These are phyloP conservation scores for Tenualosa ilisha DNA, from an alignment of 2,797 vertebrate species.

Conservation along the genomic window DNA sequence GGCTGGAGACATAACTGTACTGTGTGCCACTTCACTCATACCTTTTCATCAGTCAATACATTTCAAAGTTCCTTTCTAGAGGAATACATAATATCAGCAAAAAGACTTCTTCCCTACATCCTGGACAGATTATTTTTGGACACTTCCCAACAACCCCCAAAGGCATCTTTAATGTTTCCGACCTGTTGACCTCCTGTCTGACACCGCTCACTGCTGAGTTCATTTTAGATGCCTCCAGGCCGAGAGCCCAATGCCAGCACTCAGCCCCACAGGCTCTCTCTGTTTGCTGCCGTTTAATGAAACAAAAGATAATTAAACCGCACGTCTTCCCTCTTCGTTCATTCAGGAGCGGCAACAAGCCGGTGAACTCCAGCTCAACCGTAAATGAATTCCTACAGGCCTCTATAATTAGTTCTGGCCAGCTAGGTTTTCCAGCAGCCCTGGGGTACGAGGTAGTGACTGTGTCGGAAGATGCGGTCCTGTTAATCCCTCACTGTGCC, in stretches of 20 bases:
- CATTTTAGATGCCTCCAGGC: not conserved
- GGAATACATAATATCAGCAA: not conserved
- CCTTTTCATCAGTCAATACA: not conserved
- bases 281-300: constrained; percentile 47
- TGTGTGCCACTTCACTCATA: not conserved
- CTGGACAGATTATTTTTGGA: not conserved
- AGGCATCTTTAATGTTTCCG: not conserved
- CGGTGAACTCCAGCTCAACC: constrained; percentile 33
- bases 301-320: constrained; percentile 51
- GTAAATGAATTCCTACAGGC: constrained; percentile 58
- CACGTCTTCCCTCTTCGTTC: not conserved
- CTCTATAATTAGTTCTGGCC: constrained; percentile 61
- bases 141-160: not conserved
- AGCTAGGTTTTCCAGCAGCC: constrained; percentile 49
- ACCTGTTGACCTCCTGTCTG: not conserved
- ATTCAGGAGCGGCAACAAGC: not conserved
- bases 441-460: constrained; percentile 52
- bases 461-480: constrained; percentile 53
- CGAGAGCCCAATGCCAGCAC: not conserved
- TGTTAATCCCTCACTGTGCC: constrained; percentile 30
- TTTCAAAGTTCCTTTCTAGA: not conserved
- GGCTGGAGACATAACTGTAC: no score
- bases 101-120: not conserved
- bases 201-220: not conserved
- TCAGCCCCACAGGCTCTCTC: not conserved